Evolutionary conservation across 2,113 vertebrate species (phyloP).

Genomic region (Lampris incognitus): DNA sequence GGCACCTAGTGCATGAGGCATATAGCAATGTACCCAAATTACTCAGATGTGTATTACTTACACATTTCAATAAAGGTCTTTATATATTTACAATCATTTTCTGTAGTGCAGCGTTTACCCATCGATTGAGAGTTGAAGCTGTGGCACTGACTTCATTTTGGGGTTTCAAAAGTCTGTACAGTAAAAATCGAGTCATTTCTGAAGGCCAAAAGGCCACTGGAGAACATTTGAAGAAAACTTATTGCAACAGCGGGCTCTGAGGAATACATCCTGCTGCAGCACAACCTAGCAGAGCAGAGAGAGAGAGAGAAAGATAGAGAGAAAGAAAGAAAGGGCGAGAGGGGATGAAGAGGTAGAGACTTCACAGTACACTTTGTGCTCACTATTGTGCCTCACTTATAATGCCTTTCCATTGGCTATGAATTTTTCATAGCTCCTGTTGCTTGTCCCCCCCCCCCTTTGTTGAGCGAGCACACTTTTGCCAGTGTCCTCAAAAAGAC

Average conservation of each 20-base stretch:
- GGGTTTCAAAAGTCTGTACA: conserved; percentile 15
- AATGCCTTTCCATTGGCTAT: conserved; percentile 51
- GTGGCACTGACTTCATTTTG: conserved; percentile 5
- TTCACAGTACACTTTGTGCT: conserved; percentile 51
- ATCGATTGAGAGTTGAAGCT: conserved; percentile 7
- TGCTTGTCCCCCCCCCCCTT: conserved; percentile 44
- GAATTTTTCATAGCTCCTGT: conserved; percentile 65
- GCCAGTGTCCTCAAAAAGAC: conserved; percentile 44
- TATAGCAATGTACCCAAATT: neutral
- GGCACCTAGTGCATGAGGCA: neutral
- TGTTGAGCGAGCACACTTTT: conserved; percentile 48
- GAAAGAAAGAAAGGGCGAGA: neutral
- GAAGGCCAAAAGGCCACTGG: conserved; percentile 12
- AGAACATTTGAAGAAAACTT: conserved; percentile 24
- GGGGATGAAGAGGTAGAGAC: conserved; percentile 36
- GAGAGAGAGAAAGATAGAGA: neutral
- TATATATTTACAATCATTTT: neutral
- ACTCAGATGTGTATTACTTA: neutral
- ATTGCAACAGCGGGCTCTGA: conserved; percentile 1
- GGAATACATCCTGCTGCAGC: neutral
- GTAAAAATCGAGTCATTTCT: conserved; percentile 23
- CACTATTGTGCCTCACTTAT: conserved; percentile 24
- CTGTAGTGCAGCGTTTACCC: neutral
- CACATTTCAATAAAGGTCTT: neutral
- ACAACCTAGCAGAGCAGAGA: neutral